Evolutionary conservation across 2,113 vertebrate genomes (phyloP).

Genomic region (Chaetodon trifascialis): DNA sequence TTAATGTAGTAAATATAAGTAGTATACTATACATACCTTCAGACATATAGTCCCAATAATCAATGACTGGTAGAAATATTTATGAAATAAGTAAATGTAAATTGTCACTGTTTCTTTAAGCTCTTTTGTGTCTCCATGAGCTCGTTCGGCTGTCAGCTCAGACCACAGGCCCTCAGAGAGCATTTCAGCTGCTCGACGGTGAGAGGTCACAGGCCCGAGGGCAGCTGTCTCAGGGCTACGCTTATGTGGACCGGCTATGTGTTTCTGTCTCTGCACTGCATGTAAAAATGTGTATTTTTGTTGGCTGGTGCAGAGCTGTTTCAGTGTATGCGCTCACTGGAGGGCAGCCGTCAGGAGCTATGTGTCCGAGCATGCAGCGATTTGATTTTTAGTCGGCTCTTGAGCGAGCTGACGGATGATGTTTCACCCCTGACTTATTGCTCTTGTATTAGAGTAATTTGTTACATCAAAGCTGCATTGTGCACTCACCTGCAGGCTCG

Average conservation of each 20-base stretch:
- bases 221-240: background rate
- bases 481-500: background rate
- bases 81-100: background rate
- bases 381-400: background rate
- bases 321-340: background rate
- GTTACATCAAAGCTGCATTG: background rate
- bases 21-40: background rate
- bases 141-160: slow-evolving; percentile 15
- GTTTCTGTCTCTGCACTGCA: background rate
- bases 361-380: background rate
- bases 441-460: background rate
- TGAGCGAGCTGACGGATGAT: background rate
- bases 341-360: background rate
- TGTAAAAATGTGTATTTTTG: background rate
- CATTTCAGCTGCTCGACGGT: slow-evolving; percentile 46
- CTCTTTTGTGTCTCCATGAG: slow-evolving; percentile 7
- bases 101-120: slow-evolving; percentile 11
- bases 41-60: background rate
- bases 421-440: slow-evolving; percentile 7
- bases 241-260: background rate
- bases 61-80: too few relatives aligned
- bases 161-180: slow-evolving; percentile 39
- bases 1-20: background rate
- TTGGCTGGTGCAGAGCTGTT: background rate
- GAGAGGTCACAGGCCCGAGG: background rate